A percentile compares a stretch with the other conserved stretches of the same genome.
These are phyloP conservation scores for Mallotus villosus DNA, from an alignment of 2,797 vertebrate species.

Conservation along the genomic window DNA sequence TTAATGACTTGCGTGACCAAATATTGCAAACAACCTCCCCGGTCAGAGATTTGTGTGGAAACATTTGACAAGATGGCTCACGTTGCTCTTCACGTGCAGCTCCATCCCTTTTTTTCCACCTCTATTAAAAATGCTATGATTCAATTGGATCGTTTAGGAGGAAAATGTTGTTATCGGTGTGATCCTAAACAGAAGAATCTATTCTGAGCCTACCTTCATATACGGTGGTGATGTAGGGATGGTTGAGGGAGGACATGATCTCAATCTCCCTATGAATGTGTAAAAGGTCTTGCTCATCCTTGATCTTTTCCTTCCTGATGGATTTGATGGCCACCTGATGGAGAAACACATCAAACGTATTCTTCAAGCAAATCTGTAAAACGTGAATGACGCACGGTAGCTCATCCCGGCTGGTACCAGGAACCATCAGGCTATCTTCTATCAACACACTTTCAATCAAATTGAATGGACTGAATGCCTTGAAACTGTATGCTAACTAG, in stretches of 20 bases:
- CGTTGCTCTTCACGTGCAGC: conserved; percentile 26
- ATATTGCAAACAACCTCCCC: conserved; percentile 26
- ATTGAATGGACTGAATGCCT: no score
- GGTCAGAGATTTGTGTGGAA: conserved; percentile 41
- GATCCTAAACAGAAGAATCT: background rate
- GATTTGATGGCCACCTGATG: conserved; percentile 96
- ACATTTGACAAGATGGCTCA: conserved; percentile 23
- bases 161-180: background rate
- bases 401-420: background rate
- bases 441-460: background rate
- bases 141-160: background rate
- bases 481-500: background rate
- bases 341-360: background rate
- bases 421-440: background rate
- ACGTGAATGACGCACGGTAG: background rate
- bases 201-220: conserved; percentile 83
- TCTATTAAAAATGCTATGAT: background rate
- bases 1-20: conserved; percentile 67
- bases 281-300: conserved; percentile 91
- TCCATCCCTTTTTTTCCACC: background rate
- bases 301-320: conserved; percentile 94
- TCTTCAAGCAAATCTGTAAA: background rate
- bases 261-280: conserved; percentile 97
- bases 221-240: conserved; percentile 94
- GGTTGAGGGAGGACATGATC: conserved; percentile 96